Percentiles rank a stretch among this genome's conserved stretches.
These are phyloP conservation scores for Haliaeetus leucogaster DNA, from an alignment of 2,113 vertebrate genomes.

Conservation along the genomic window DNA sequence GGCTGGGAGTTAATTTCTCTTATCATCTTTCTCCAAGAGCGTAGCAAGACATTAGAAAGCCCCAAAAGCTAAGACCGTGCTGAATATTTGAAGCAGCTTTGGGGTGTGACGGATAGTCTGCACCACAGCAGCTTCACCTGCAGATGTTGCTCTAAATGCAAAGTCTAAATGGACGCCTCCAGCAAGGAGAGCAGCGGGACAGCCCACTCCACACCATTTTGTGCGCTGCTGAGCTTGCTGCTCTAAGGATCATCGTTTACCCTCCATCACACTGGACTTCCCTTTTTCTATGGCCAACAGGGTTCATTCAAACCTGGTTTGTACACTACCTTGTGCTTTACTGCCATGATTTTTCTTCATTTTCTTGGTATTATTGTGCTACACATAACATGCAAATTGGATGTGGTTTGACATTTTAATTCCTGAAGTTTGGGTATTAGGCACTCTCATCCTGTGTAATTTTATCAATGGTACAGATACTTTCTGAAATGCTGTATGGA, in stretches of 20 bases:
- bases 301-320: not conserved
- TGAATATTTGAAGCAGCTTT: not conserved
- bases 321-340: not conserved
- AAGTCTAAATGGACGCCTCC: not conserved
- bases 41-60: not conserved
- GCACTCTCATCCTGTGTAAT: not conserved
- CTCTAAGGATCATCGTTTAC: not conserved
- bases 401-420: not conserved
- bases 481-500: not conserved
- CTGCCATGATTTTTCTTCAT: not conserved
- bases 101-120: rapidly evolving
- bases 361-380: not conserved
- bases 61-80: not conserved
- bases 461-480: not conserved
- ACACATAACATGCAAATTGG: not conserved
- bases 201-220: not conserved
- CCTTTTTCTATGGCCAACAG: not conserved
- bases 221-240: not conserved
- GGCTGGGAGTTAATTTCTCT: not conserved
- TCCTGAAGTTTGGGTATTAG: not conserved
- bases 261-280: not conserved
- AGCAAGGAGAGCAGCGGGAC: not conserved
- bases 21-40: not conserved
- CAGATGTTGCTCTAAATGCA: not conserved
- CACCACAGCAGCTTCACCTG: not conserved